phyloP scores from a whole-genome alignment of 2,888 invertebrate genomes.

The Drosophila kanekoi region DNA sequence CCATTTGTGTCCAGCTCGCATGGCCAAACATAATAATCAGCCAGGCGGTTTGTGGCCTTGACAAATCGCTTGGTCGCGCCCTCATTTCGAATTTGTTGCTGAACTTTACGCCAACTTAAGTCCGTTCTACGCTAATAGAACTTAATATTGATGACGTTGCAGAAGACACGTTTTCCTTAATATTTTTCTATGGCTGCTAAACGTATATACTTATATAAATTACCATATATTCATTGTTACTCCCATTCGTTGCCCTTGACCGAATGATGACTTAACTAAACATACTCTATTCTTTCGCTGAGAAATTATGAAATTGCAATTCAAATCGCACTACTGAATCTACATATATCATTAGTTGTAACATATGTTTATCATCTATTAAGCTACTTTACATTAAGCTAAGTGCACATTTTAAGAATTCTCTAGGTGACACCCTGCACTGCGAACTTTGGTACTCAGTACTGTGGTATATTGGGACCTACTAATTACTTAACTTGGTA shows the following conservation, averaged over 20 bases:
- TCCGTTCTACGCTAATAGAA: constrained; percentile 6
- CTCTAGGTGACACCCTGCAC: neutral
- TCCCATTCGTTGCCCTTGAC: neutral
- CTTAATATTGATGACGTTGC: constrained; percentile 24
- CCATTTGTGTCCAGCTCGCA: constrained; percentile 13
- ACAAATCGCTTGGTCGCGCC: constrained; percentile 38
- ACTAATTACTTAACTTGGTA: constrained; percentile 14
- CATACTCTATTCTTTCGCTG: neutral
- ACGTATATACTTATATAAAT: constrained; percentile 1
- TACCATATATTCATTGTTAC: neutral
- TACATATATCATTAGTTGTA: too few species aligned
- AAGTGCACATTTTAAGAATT: too few species aligned
- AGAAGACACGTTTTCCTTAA: constrained; percentile 5
- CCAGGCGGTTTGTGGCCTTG: constrained; percentile 30
- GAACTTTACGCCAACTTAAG: constrained; percentile 23
- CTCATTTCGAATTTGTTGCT: constrained; percentile 32
- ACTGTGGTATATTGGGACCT: neutral
- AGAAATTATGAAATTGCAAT: too few species aligned
- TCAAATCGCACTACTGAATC: too few species aligned
- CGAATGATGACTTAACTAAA: neutral
- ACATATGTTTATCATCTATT: too few species aligned
- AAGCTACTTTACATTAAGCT: too few species aligned
- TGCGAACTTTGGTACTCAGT: neutral
- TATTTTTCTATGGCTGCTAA: constrained; percentile 10
- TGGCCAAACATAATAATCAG: constrained; percentile 40